Percentiles rank a stretch among this genome's conserved stretches.
phyloP scores from a whole-genome alignment of 2,888 invertebrate species.

The Macrophya annulata region DNA sequence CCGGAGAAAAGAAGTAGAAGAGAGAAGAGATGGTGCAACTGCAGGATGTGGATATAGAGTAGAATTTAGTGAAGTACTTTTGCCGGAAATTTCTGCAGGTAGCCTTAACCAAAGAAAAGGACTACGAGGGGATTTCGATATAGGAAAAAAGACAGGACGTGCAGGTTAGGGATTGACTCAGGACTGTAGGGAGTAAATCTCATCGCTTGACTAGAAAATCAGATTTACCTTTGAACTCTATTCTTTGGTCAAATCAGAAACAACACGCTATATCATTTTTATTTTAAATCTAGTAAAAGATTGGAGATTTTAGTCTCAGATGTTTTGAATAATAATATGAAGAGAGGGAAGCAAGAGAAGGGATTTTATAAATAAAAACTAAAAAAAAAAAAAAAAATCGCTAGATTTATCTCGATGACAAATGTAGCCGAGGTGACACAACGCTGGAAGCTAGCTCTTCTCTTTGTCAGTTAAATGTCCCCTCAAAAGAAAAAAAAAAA shows the following conservation, averaged over 20 bases:
- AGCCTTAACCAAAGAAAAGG: slow-evolving; percentile 3
- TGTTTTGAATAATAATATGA: not conserved
- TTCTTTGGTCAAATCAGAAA: not conserved
- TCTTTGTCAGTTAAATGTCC: slow-evolving; percentile 31
- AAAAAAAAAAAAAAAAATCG: not conserved
- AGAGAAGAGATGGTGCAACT: not conserved
- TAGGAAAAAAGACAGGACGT: not conserved
- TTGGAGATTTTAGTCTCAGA: not conserved
- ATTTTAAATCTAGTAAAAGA: not conserved
- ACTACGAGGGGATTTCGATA: not conserved
- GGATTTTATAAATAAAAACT: not conserved
- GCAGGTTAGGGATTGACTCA: not conserved
- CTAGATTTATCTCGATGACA: slow-evolving; percentile 19
- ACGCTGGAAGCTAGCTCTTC: not conserved
- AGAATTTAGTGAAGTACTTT: slow-evolving; percentile 58
- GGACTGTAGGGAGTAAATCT: not conserved
- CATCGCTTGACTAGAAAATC: not conserved
- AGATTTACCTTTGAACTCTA: slow-evolving; percentile 25
- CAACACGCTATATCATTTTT: not conserved
- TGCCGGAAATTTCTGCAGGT: slow-evolving; percentile 60
- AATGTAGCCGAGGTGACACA: not conserved
- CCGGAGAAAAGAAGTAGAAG: not conserved
- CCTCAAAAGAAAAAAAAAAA: no score
- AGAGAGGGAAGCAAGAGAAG: not conserved
- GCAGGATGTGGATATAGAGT: slow-evolving; percentile 32